A percentile compares a stretch with the other conserved stretches of the same genome.
Conservation (phyloP, 2,113 vertebrate genomes). For the Cranoglanis bouderius region DNA sequence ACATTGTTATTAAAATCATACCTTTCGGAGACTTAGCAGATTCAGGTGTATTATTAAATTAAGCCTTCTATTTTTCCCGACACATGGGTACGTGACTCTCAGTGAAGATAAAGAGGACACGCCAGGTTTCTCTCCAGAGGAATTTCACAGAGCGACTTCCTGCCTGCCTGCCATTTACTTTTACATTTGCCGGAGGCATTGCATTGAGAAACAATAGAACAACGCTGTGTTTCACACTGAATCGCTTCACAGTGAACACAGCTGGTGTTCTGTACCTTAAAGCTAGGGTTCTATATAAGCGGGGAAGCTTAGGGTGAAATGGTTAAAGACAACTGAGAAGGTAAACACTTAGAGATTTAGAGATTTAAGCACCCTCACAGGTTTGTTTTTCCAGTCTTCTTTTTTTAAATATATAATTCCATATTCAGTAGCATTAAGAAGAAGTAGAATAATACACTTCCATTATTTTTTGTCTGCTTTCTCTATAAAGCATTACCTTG, state of each 20-base stretch:
- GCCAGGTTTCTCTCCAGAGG: constrained; percentile 67
- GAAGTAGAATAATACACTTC: neutral
- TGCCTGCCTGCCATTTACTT: constrained; percentile 67
- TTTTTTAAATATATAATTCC: neutral
- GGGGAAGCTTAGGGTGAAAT: constrained; percentile 26
- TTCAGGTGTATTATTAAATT: constrained; percentile 65
- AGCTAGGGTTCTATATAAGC: constrained; percentile 42
- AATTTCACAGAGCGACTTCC: constrained; percentile 68
- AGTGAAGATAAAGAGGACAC: constrained; percentile 68
- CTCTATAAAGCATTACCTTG: neutral
- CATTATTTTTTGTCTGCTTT: neutral
- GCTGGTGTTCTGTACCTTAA: constrained; percentile 56
- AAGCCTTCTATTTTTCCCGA: constrained; percentile 63
- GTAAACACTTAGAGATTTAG: constrained; percentile 30
- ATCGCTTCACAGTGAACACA: constrained; percentile 34
- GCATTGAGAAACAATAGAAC: constrained; percentile 66
- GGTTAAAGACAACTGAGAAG: constrained; percentile 44
- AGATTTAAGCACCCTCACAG: constrained; percentile 25
- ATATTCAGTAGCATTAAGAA: neutral
- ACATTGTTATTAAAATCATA: constrained; percentile 66
- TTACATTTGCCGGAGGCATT: constrained; percentile 67
- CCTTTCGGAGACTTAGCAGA: constrained; percentile 78
- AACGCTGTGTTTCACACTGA: constrained; percentile 44
- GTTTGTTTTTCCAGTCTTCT: neutral
- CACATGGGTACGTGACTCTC: constrained; percentile 59